A percentile compares a stretch with the other conserved stretches of the same genome.
phyloP scores from a whole-genome alignment of 2,797 vertebrate genomes.

The Crenichthys baileyi region DNA sequence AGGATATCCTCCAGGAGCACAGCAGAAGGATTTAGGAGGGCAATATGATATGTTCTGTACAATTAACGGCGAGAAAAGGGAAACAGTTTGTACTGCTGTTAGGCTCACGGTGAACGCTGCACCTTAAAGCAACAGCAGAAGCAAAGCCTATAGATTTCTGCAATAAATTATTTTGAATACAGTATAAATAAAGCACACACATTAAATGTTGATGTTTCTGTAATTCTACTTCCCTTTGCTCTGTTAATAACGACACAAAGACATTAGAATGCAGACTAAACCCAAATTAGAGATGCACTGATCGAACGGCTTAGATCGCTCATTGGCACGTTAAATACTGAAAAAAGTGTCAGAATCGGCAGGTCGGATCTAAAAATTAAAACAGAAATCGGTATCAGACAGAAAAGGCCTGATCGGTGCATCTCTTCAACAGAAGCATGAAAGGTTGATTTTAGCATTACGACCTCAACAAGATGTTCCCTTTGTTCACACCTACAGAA shows the following conservation, averaged over 20 bases:
- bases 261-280: neutral
- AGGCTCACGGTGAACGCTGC: neutral
- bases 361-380: neutral
- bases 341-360: neutral
- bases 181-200: neutral
- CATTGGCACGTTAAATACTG: neutral
- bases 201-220: neutral
- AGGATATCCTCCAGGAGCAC: conserved; percentile 48
- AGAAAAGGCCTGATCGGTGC: neutral
- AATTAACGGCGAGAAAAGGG: conserved; percentile 17
- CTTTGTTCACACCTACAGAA: too few species aligned
- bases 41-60: conserved; percentile 15
- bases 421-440: neutral
- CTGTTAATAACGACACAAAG: neutral
- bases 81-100: conserved; percentile 10
- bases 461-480: neutral
- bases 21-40: conserved; percentile 23
- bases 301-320: neutral
- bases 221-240: neutral
- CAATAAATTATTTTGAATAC: accelerated
- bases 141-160: neutral
- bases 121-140: conserved; percentile 6
- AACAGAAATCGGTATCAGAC: neutral
- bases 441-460: neutral
- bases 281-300: too few species aligned